Conservation (phyloP, 2,113 vertebrate species). For the Ptyas mucosa region DNA sequence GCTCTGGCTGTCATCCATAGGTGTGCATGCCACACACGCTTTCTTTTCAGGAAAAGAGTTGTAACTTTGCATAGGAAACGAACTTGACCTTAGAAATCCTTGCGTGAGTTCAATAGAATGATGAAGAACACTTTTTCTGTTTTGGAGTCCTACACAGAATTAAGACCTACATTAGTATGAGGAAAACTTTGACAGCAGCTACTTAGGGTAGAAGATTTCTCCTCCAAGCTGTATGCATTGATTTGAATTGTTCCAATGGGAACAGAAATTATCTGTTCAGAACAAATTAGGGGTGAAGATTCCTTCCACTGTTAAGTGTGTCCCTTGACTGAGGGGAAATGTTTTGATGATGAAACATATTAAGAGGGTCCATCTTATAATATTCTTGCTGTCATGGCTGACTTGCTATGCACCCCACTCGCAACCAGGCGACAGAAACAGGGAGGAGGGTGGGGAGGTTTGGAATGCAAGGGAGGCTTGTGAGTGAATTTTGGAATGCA, state of each 20-base stretch:
- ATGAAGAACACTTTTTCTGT: not conserved
- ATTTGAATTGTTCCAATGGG: not conserved
- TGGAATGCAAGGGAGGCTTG: not conserved
- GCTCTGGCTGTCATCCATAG: not conserved
- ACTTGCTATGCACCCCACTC: not conserved
- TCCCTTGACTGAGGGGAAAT: not conserved
- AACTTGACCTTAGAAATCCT: not conserved
- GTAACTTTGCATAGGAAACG: not conserved
- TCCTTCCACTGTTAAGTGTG: not conserved
- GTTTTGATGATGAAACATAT: not conserved
- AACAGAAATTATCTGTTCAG: not conserved
- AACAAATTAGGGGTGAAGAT: not conserved
- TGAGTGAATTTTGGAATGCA: not conserved
- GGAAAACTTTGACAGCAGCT: not conserved
- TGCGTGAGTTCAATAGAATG: not conserved
- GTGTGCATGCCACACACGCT: not conserved
- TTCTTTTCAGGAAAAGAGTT: not conserved
- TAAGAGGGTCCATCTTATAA: not conserved
- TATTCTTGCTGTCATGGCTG: not conserved
- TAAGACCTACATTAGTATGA: no score
- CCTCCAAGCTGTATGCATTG: not conserved
- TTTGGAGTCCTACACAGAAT: not conserved
- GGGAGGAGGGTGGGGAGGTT: not conserved
- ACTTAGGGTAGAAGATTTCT: not conserved
- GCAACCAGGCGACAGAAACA: not conserved